phyloP scores from a whole-genome alignment of 1,140 invertebrate genomes.

The Argopecten irradians region DNA sequence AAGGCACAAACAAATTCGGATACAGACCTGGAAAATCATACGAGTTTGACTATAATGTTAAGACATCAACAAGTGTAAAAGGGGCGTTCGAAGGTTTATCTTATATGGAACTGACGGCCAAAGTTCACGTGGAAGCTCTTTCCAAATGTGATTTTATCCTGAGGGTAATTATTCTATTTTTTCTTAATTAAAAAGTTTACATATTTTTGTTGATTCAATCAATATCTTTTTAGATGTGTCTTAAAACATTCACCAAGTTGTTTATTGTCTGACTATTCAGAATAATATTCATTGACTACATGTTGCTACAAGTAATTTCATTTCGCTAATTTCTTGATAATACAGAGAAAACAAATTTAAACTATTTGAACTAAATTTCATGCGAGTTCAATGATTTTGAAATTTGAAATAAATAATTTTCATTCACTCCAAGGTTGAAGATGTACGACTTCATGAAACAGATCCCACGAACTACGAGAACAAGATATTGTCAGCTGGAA shows the following conservation, averaged over 20 bases:
- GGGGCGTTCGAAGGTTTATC: constrained; percentile 79
- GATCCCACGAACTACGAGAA: constrained; percentile 46
- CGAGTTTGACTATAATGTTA: constrained; percentile 82
- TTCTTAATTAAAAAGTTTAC: not conserved
- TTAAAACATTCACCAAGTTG: not conserved
- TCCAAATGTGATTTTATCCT: constrained; percentile 82
- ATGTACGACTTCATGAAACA: constrained; percentile 56
- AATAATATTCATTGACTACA: not conserved
- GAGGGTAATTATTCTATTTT: constrained; percentile 70
- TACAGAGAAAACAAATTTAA: not conserved
- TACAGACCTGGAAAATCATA: too few relatives aligned
- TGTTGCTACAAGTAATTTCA: not conserved
- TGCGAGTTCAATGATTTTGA: not conserved
- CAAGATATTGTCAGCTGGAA: constrained; percentile 31
- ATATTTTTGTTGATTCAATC: not conserved
- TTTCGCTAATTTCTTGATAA: not conserved
- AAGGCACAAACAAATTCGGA: constrained; percentile 77
- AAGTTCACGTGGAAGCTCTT: constrained; percentile 81
- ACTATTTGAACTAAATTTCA: too few relatives aligned
- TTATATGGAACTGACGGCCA: constrained; percentile 80
- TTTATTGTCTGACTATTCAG: not conserved
- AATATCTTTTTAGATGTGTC: not conserved
- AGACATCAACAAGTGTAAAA: too few relatives aligned
- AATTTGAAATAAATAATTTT: not conserved
- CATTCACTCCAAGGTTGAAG: constrained; percentile 52